Evolutionary conservation across 2,888 invertebrate species (phyloP).

Genomic region (Leucozona laternaria): DNA sequence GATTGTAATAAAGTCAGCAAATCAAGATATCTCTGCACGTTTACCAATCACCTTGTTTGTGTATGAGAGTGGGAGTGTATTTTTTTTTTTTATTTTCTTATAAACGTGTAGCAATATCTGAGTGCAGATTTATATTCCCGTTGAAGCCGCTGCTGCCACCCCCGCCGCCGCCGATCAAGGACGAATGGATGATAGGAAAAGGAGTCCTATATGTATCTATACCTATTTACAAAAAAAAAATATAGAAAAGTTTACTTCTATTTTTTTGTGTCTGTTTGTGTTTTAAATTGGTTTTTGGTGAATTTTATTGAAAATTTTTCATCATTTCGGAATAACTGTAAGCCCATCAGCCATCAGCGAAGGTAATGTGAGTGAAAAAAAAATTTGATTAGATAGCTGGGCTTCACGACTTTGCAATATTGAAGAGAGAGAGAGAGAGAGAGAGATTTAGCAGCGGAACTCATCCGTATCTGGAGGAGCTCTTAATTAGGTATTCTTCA

Average conservation of each 20-base stretch:
- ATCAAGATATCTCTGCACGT: constrained; percentile 72
- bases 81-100: constrained; percentile 18
- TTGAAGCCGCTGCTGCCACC: not conserved
- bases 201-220: not conserved
- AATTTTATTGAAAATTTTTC: constrained; percentile 65
- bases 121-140: constrained; percentile 38
- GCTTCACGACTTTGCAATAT: constrained; percentile 5
- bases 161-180: constrained; percentile 43
- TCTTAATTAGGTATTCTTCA: constrained; percentile 30
- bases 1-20: constrained; percentile 75
- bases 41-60: constrained; percentile 72
- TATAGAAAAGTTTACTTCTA: not conserved
- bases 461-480: constrained; percentile 17
- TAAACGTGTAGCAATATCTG: constrained; percentile 46
- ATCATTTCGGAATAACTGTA: constrained; percentile 24
- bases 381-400: not conserved
- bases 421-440: not conserved
- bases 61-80: constrained; percentile 46
- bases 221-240: not conserved
- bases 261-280: constrained; percentile 29
- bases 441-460: not conserved
- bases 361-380: constrained; percentile 1
- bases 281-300: constrained; percentile 55
- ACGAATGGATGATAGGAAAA: constrained; percentile 49
- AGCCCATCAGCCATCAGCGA: not conserved